Evolutionary conservation across 2,888 invertebrate genomes (phyloP), one percentile per base, ranked within the genome.

Genomic region (Eupithecia tripunctaria): DNA sequence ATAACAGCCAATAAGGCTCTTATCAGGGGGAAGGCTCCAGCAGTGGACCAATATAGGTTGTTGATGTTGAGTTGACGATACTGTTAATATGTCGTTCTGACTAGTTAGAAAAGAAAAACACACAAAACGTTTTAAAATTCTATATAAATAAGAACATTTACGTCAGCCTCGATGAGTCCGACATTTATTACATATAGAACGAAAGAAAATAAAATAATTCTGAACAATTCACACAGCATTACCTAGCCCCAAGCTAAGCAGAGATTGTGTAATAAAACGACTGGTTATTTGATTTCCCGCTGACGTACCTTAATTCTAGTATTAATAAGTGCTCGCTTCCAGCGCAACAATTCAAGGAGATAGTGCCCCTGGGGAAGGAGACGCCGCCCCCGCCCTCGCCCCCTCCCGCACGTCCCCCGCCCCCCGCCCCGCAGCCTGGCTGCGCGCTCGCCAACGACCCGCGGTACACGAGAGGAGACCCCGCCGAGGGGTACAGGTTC

Each of bases 401-500:
- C 12, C 12, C 15, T 82, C 86, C 47, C 88, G 38, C 88, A 10
- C 83, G 81, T 0, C 89, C 91, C 0, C 88, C 92, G 27, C 91
- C 92, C 18, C 91, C 92, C 18, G 84, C 82, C 15, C 91, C 93
- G 2, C 88, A 94, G 85, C 51, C 95, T 89, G 89, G 95, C 84
- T 86, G 94, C 95, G 79, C 96, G 93, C 60, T 93, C 86, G 86
- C 93, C 0, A 88, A 91, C 80, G 94, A 95, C 75, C 96, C 87
- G 0, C 81, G 84, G 68, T 94, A 94, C 95, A 71, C 90, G 75
- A 89, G 93, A 8, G 95, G 95, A 0, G 89, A 95, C 66, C 91
- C 94, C 4, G 90, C 91, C 0, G 95, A 95, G 79, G 95, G 96
- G 0, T 96, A 95, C 83, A 91, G 96, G 88, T 96, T 96, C 79